Conservation (phyloP, 2,888 invertebrate species). For the Mycalesis mineus region DNA sequence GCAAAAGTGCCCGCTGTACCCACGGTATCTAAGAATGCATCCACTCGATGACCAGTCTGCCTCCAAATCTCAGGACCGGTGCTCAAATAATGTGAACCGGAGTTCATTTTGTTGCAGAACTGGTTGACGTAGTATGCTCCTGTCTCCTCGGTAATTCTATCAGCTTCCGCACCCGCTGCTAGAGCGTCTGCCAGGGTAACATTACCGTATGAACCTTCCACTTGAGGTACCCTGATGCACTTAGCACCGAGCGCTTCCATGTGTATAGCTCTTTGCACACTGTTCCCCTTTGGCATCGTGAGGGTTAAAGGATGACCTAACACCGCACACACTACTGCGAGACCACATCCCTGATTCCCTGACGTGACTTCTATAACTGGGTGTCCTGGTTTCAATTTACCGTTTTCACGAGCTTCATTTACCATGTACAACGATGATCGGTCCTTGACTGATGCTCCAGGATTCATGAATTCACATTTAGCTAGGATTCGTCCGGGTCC, state of each 20-base stretch:
- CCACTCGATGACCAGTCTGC: conserved; percentile 64
- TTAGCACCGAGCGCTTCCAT: conserved; percentile 71
- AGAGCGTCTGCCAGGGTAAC: conserved; percentile 63
- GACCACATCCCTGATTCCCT: conserved; percentile 69
- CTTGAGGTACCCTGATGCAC: conserved; percentile 63
- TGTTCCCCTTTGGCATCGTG: conserved; percentile 68
- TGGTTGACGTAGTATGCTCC: conserved; percentile 65
- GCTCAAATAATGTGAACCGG: conserved; percentile 55
- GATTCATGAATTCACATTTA: conserved; percentile 73
- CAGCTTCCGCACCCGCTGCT: conserved; percentile 56
- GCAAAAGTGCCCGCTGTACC: conserved; percentile 67
- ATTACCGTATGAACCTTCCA: conserved; percentile 66
- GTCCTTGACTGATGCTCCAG: conserved; percentile 67
- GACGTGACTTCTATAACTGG: conserved; percentile 66
- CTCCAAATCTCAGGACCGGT: conserved; percentile 72
- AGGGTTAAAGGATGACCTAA: conserved; percentile 62
- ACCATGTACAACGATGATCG: conserved; percentile 68
- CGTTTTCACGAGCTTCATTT: conserved; percentile 47
- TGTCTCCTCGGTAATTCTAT: conserved; percentile 49
- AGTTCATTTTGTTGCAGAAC: conserved; percentile 56
- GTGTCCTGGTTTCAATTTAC: conserved; percentile 53
- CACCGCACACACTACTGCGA: conserved; percentile 68
- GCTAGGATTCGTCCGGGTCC: conserved; percentile 66
- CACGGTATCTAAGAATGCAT: conserved; percentile 63
- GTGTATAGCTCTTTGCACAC: conserved; percentile 63